Base-by-base conservation (phyloP, 2,888 invertebrate genomes). In the Pandemis corylana region DNA sequence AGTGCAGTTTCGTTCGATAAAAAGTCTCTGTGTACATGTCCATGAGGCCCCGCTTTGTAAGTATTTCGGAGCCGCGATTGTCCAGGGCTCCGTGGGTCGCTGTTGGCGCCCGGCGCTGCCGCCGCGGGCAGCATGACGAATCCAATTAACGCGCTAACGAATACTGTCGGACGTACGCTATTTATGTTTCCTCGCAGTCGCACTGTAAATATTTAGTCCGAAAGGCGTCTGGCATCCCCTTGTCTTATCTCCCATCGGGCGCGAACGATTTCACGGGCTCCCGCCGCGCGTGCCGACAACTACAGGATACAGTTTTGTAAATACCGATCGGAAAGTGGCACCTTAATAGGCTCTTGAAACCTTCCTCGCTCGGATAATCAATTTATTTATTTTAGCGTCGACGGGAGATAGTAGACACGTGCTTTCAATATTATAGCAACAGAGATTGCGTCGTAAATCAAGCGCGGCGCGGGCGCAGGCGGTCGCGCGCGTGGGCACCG, bases 151-250 rank as follows among this genome's bases (percentile, higher is more conserved):
- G 81, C 85, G 89, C 89, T 89, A 91, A 92, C 88, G 89, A 90
- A 89, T 88, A 83, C 88, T 87, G 91, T 90, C 90, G 84, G 87
- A 83, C 87, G 86, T 83, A 79, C 83, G 87, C 90, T 93, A 92
- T 94, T 93, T 94, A 93, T 90, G 90, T 93, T 92, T 91, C 90
- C 92, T 86, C 84, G 85, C 87, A 90, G 89, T 89, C 86, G 82
- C 88, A 90, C 85, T 90, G 93, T 93, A 93, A 93, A 93, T 92
- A 93, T 94, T 93, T 92, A 90, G 90, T 86, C 84, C 85, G 82
- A 85, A 85, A 86, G 85, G 90, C 88, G 91, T 93, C 93, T 93
- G 93, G 91, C 86, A 86, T 85, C 83, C 88, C 88, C 87, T 89
- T 85, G 86, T 83, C 87, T 91, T 91, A 93, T 93, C 92, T 88